Conservation (phyloP, 2,797 vertebrate genomes). For the Phataginus tricuspis region DNA sequence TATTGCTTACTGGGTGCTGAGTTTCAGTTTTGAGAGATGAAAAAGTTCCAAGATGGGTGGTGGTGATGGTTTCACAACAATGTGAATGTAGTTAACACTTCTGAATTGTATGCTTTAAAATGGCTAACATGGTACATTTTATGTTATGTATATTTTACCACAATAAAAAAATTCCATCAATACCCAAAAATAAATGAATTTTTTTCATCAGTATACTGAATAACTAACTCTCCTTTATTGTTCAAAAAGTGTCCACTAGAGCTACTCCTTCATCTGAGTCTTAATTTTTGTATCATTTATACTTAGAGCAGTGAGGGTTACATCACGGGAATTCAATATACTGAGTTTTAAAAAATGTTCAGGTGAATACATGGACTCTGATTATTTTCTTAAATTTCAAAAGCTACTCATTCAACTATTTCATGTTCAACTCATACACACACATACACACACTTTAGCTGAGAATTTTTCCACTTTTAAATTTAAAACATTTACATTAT, state of each 20-base stretch:
- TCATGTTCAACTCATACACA: background rate
- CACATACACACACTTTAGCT: background rate
- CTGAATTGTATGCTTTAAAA: background rate
- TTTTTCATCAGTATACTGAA: background rate
- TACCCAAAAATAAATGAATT: background rate
- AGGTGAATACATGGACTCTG: background rate
- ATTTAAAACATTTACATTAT: conserved; percentile 18
- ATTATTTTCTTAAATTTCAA: background rate
- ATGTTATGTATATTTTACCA: background rate
- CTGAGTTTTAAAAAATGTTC: background rate
- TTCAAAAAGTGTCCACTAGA: background rate
- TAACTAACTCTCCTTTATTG: background rate
- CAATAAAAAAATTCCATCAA: background rate
- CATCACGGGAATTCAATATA: background rate
- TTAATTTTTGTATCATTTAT: background rate
- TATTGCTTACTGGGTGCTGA: background rate
- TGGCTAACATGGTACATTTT: background rate
- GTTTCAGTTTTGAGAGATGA: background rate
- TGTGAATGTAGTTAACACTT: background rate
- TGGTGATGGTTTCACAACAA: background rate
- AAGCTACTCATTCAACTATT: background rate
- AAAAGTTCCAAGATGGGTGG: background rate
- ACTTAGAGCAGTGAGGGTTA: background rate
- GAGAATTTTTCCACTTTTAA: background rate
- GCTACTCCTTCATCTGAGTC: background rate